Evolutionary conservation across 2,888 invertebrate species (phyloP).

Genomic region (Drosophila nigricruria): DNA sequence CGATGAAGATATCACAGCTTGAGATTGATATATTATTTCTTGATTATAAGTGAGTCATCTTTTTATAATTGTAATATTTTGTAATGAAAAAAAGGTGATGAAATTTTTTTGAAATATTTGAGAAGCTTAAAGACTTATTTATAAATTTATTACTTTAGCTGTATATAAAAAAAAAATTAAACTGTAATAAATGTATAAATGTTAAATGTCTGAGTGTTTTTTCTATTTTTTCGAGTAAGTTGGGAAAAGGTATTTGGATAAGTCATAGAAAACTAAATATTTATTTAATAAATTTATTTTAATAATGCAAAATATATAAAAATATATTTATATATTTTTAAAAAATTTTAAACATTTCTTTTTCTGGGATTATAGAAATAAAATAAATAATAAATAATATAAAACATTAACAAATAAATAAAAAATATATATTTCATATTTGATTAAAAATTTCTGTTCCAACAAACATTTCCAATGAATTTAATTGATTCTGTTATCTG

Average conservation of each 20-base stretch:
- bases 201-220: too few relatives aligned
- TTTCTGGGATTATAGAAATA: too few relatives aligned
- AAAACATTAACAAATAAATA: background rate
- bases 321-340: too few relatives aligned
- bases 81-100: background rate
- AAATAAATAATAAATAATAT: background rate
- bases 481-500: background rate
- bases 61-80: background rate
- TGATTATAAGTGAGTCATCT: background rate
- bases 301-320: too few relatives aligned
- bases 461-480: background rate
- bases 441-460: background rate
- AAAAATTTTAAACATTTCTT: too few relatives aligned
- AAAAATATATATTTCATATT: background rate
- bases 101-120: background rate
- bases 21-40: constrained; percentile 1
- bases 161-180: too few relatives aligned
- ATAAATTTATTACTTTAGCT: too few relatives aligned
- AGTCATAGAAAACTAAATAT: too few relatives aligned
- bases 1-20: constrained; percentile 17
- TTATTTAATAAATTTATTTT: too few relatives aligned
- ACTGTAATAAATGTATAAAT: too few relatives aligned
- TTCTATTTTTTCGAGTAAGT: too few relatives aligned
- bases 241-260: too few relatives aligned
- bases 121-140: background rate